Conservation (phyloP, 2,797 vertebrate species). For the Pristis pectinata region DNA sequence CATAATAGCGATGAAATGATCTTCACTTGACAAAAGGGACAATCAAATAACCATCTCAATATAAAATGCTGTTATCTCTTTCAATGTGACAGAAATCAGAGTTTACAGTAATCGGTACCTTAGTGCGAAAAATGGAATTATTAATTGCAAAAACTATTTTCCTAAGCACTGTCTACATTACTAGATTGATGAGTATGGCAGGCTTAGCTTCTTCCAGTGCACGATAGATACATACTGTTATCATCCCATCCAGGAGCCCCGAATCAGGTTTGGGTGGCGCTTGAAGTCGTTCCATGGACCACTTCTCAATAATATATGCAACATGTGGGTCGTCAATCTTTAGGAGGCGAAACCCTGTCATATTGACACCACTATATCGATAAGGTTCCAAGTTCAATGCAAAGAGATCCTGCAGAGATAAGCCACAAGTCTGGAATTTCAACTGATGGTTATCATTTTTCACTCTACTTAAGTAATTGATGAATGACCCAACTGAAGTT, state of each 20-base stretch:
- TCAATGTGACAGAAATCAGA: not conserved
- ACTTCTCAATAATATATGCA: slow-evolving; percentile 79
- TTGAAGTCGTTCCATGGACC: slow-evolving; percentile 93
- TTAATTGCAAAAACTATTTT: not conserved
- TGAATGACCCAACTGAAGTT: not conserved
- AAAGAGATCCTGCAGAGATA: slow-evolving; percentile 74
- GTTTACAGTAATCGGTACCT: not conserved
- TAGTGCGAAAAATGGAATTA: not conserved
- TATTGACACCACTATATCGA: slow-evolving; percentile 91
- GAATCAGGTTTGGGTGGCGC: slow-evolving; percentile 75
- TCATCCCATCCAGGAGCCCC: slow-evolving; percentile 83
- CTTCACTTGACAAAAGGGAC: not conserved
- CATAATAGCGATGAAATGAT: not conserved
- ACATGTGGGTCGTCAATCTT: slow-evolving; percentile 78
- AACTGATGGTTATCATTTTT: not conserved
- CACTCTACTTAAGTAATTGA: not conserved
- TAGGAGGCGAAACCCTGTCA: slow-evolving; percentile 93
- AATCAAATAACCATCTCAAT: not conserved
- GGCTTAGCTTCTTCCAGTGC: not conserved
- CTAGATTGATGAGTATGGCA: not conserved
- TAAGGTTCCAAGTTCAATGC: slow-evolving; percentile 91
- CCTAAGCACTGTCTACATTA: not conserved
- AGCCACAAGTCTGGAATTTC: slow-evolving; percentile 12
- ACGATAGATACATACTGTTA: slow-evolving; percentile 72
- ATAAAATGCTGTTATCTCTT: not conserved